phyloP scores from a whole-genome alignment of 1,140 invertebrate genomes.

The Drosophila suzukii region DNA sequence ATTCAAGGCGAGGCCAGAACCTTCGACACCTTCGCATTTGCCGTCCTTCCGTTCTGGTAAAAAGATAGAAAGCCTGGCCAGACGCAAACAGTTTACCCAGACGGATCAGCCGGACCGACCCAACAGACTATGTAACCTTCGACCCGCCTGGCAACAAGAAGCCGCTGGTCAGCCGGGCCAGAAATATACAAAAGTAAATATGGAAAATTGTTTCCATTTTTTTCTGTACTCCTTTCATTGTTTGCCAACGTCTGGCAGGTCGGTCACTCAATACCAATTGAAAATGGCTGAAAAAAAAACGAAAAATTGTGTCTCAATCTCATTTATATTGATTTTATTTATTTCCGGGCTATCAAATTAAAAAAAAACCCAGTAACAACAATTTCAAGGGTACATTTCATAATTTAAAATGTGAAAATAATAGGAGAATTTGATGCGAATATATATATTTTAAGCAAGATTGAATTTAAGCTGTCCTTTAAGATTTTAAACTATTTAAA shows the following conservation, averaged over 20 bases:
- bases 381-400: no score
- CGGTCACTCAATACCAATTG: constrained; percentile 40
- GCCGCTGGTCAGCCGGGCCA: constrained; percentile 28
- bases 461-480: no score
- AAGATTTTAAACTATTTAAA: no score
- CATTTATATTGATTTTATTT: constrained; percentile 22
- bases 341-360: constrained; percentile 21
- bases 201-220: constrained; percentile 63
- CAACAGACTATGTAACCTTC: constrained; percentile 63
- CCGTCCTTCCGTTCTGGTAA: constrained; percentile 10
- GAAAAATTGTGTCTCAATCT: constrained; percentile 21
- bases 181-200: constrained; percentile 72
- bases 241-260: constrained; percentile 70
- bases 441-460: no score
- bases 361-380: no score
- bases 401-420: no score
- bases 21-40: constrained; percentile 3
- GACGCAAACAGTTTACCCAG: constrained; percentile 53
- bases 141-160: constrained; percentile 48
- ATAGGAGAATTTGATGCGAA: no score
- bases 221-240: constrained; percentile 27
- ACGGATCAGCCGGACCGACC: constrained; percentile 6
- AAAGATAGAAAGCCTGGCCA: constrained; percentile 32
- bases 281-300: constrained; percentile 17
- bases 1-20: constrained; percentile 12